Percentiles rank a stretch among this genome's conserved stretches.
phyloP scores from a whole-genome alignment of 1,140 invertebrate species.

The Drosophila pallidifrons region DNA sequence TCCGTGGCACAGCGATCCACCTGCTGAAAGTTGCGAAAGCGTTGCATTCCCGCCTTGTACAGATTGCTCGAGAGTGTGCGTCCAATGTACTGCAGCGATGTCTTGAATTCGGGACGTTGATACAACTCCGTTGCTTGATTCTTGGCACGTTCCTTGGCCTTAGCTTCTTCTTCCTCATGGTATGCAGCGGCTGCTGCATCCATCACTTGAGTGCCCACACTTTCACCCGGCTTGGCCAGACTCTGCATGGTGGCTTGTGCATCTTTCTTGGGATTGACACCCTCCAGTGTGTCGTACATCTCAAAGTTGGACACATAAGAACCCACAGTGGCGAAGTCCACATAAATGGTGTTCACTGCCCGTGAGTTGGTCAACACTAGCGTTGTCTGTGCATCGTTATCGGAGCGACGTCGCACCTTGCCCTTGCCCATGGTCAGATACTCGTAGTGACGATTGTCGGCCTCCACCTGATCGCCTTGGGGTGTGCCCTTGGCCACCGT shows the following conservation, averaged over 20 bases:
- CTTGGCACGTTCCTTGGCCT: slow-evolving; percentile 23
- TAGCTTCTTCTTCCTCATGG: slow-evolving; percentile 30
- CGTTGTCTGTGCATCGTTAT: slow-evolving; percentile 89
- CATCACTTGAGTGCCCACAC: not conserved
- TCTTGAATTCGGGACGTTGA: slow-evolving; percentile 38
- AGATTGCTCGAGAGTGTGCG: slow-evolving; percentile 65
- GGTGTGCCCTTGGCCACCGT: slow-evolving; percentile 87
- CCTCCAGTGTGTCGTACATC: slow-evolving; percentile 88
- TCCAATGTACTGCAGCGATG: slow-evolving; percentile 55
- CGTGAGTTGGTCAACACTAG: slow-evolving; percentile 86
- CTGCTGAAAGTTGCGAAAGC: slow-evolving; percentile 63
- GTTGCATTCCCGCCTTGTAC: slow-evolving; percentile 53
- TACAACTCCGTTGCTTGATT: slow-evolving; percentile 13
- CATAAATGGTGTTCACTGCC: slow-evolving; percentile 86
- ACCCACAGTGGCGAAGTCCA: slow-evolving; percentile 86
- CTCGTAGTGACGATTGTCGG: slow-evolving; percentile 89
- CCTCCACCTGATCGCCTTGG: slow-evolving; percentile 86
- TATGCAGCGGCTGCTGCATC: not conserved
- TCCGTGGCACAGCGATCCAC: slow-evolving; percentile 87
- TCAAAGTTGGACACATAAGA: slow-evolving; percentile 90
- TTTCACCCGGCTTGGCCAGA: not conserved
- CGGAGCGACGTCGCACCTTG: slow-evolving; percentile 87
- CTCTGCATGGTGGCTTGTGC: not conserved
- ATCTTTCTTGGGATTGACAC: not conserved
- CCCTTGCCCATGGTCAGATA: slow-evolving; percentile 88